Base-by-base conservation (phyloP, 2,797 vertebrate species). In the Alcedo quadribrachys region DNA sequence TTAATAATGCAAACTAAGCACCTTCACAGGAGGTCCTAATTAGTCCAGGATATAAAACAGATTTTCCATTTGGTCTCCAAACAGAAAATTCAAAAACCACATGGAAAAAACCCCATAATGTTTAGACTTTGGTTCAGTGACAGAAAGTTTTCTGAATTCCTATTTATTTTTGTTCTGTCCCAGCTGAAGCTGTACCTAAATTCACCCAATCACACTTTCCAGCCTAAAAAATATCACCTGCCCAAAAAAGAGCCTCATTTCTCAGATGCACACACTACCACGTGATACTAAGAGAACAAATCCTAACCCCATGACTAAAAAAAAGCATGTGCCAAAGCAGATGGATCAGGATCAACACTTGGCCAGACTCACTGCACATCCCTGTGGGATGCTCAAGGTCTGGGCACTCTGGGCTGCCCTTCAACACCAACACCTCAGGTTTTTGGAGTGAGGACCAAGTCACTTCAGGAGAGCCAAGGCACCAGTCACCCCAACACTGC, bases 351-450 rank as follows among this genome's bases (percentile, higher is more conserved):
- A 89, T n/a, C 69, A 75, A 77, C 81, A 75, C 33, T 13, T 57
- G 42, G 63, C 20, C 0, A 0, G 43, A 62, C 22, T 53, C 0
- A 0, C 35, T 33, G 18, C 8, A 21, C 1, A 1, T n/a, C 45
- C 45, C 74, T 19, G 17, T 0, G 0, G 55, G 46, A 46, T 83
- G 55, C 35, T 62, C 54, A 24, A 20, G 30, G 50, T 40, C 37
- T 40, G 37, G 37, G 14, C 37, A 40, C 81, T 42, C 75, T 9
- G 53, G 35, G 32, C 55, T 73, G 53, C 45, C 53, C 42, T 16
- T 3, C 6, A 12, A 48, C 76, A 20, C 78, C 70, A 86, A 5
- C 3, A 2, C 50, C 25, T 51, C 74, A 37, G 27, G 30, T 50
- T 79, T 85, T 54, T 54, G 60, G 85, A 61, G 32, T 1, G 2